Evolutionary conservation across 2,888 invertebrate genomes (phyloP), one percentile per base, ranked within the genome.

Genomic region (Sabatieria punctata): DNA sequence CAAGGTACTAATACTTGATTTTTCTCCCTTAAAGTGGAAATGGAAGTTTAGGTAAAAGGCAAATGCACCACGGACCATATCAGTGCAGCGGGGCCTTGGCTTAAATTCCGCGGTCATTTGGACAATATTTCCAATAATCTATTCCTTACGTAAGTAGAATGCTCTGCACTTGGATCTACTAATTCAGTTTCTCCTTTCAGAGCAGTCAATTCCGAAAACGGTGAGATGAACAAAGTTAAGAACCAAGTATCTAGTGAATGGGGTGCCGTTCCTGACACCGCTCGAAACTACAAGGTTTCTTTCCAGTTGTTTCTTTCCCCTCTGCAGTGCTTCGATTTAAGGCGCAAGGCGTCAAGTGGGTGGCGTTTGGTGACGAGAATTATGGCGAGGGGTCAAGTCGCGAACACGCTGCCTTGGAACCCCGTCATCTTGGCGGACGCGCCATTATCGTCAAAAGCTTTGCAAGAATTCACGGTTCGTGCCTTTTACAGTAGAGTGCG

Each of bases 1-100:
- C 63, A 97, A 97, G 74, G 75, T n/a, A n/a, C n/a, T n/a, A n/a
- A n/a, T n/a, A n/a, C n/a, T n/a, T n/a, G n/a, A n/a, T n/a, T n/a
- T n/a, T n/a, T n/a, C n/a, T n/a, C n/a, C n/a, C n/a, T n/a, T n/a
- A n/a, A n/a, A n/a, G n/a, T n/a, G n/a, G n/a, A n/a, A n/a, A n/a
- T n/a, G n/a, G n/a, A n/a, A n/a, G n/a, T n/a, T n/a, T n/a, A n/a
- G n/a, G n/a, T 89, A 13, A 93, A 91, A 73, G 97, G 97, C 60
- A 97, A 97, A 72, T 97, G 97, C 69, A 99, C 97, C 55, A 99
- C 97, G 42, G 97, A 97, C 75, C 97, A 97, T 73, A 97, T 97
- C 69, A 93, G 91, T 39, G 93, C 93, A 33, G 97, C 97, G 57
- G 97, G 97, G 22, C 95, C 95, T 51, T 97, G 97, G 97, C 77